Conservation (phyloP, 2,888 invertebrate species). For the Spialia ferax region DNA sequence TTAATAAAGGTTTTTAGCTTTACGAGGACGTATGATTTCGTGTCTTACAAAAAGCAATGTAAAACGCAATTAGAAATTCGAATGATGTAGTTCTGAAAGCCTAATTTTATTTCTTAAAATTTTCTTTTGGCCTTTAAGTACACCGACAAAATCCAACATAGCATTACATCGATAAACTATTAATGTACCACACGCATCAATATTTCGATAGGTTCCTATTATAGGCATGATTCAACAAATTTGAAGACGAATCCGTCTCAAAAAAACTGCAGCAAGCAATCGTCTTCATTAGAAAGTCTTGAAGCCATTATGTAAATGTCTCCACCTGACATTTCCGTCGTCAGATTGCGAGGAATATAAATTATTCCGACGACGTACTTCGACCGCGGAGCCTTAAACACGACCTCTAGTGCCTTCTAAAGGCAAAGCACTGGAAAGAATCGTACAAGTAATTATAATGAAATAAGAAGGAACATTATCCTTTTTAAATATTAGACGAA, state of each 20-base stretch:
- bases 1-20: too few species aligned
- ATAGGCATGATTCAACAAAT: neutral
- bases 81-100: too few species aligned
- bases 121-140: too few species aligned
- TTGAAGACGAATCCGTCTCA: slow-evolving; percentile 1
- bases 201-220: neutral
- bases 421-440: neutral
- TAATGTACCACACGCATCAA: neutral
- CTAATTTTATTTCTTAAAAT: too few species aligned
- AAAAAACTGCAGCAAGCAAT: slow-evolving; percentile 10
- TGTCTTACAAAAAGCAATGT: too few species aligned
- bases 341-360: slow-evolving; percentile 33
- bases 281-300: slow-evolving; percentile 14
- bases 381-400: slow-evolving; percentile 3
- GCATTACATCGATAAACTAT: too few species aligned
- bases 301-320: slow-evolving; percentile 30
- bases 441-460: neutral
- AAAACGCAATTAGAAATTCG: too few species aligned
- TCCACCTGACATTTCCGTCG: slow-evolving; percentile 32
- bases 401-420: neutral
- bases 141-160: too few species aligned
- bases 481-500: neutral
- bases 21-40: too few species aligned
- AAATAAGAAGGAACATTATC: neutral
- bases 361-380: slow-evolving; percentile 24